phyloP scores from a whole-genome alignment of 2,888 invertebrate genomes.

The Agriopis aurantiaria region DNA sequence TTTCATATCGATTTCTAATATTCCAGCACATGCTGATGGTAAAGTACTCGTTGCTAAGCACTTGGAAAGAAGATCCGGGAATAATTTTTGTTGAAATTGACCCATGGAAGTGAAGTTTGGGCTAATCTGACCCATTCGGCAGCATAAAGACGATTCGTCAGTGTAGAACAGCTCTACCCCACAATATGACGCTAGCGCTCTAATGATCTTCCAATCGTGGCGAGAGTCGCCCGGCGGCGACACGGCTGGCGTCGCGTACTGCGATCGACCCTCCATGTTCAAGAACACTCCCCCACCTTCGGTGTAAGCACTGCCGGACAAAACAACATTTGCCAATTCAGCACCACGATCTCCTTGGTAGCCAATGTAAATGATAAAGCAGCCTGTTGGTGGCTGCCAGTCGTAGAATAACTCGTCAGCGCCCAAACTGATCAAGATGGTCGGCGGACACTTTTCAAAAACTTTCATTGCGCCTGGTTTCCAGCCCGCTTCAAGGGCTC shows the following conservation, averaged over 20 bases:
- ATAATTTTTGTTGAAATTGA: conserved; percentile 64
- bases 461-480: conserved; percentile 89
- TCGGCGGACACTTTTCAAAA: conserved; percentile 88
- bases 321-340: conserved; percentile 93
- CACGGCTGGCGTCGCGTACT: conserved; percentile 94
- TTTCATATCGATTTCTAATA: conserved; percentile 64
- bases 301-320: conserved; percentile 98
- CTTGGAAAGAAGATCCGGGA: conserved; percentile 51
- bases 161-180: conserved; percentile 63
- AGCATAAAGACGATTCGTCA: conserved; percentile 59
- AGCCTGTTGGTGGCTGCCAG: conserved; percentile 90
- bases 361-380: conserved; percentile 94
- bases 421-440: conserved; percentile 95
- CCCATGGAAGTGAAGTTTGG: conserved; percentile 68
- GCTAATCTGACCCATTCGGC: conserved; percentile 70
- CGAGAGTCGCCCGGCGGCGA: conserved; percentile 97
- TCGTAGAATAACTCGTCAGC: conserved; percentile 95
- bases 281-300: conserved; percentile 97
- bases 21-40: neutral
- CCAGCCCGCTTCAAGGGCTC: conserved; percentile 98
- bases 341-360: conserved; percentile 99
- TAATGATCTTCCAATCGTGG: conserved; percentile 98
- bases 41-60: neutral
- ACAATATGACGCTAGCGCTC: conserved; percentile 73
- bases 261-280: conserved; percentile 98